Conservation (phyloP, 2,888 invertebrate genomes). For the Brachyopa scutellaris region DNA sequence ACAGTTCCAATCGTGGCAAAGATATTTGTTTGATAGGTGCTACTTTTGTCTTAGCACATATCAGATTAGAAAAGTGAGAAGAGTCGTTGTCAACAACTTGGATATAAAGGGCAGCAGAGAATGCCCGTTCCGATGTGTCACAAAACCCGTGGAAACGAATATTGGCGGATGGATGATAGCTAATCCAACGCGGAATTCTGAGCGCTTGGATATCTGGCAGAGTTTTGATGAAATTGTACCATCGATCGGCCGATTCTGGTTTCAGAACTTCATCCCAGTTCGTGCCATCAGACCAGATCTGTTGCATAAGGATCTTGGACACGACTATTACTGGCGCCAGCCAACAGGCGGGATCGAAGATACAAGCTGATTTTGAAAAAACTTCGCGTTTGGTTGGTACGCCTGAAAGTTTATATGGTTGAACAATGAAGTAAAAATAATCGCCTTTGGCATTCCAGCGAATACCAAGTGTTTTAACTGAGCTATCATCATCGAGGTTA, state of each 20-base stretch:
- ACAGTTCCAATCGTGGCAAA: conserved; percentile 26
- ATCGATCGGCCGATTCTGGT: neutral
- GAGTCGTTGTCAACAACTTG: neutral
- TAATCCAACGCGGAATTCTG: conserved; percentile 26
- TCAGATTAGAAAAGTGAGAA: neutral
- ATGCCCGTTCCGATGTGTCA: conserved; percentile 45
- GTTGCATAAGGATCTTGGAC: too few species aligned
- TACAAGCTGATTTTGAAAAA: too few species aligned
- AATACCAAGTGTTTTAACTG: too few species aligned
- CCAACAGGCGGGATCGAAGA: too few species aligned
- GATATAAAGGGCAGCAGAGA: conserved; percentile 13
- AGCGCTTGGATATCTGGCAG: neutral
- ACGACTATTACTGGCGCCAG: too few species aligned
- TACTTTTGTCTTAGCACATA: conserved; percentile 13
- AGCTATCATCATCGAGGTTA: too few species aligned
- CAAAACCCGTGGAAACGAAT: conserved; percentile 33
- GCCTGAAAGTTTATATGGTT: too few species aligned
- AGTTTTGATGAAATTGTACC: neutral
- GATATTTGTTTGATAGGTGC: conserved; percentile 33
- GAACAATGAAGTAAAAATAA: too few species aligned
- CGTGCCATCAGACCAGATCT: neutral
- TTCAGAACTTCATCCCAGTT: conserved; percentile 30
- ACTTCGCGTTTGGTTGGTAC: too few species aligned
- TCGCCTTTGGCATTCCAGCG: too few species aligned
- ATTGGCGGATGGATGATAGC: neutral